phyloP scores from a whole-genome alignment of 2,888 invertebrate species.

The Dicyrtomina minuta region DNA sequence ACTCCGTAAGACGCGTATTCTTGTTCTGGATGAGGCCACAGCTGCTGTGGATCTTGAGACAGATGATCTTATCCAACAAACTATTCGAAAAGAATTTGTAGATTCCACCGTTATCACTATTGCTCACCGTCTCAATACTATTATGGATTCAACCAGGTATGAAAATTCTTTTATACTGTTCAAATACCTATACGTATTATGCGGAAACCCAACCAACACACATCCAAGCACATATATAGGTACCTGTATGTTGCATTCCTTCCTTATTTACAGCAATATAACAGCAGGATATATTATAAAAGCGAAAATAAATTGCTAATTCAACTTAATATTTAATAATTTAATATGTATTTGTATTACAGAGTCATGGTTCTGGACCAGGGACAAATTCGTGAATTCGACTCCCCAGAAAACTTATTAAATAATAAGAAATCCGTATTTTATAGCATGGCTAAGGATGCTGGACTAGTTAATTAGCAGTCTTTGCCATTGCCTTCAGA shows the following conservation, averaged over 20 bases:
- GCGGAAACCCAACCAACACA: no score
- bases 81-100: conserved; percentile 81
- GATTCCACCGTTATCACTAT: conserved; percentile 88
- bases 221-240: no score
- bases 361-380: conserved; percentile 58
- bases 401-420: conserved; percentile 56
- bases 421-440: conserved; percentile 57
- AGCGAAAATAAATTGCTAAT: background rate
- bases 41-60: conserved; percentile 70
- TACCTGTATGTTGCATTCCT: no score
- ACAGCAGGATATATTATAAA: no score
- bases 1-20: conserved; percentile 79
- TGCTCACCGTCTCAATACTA: no score
- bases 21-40: conserved; percentile 80
- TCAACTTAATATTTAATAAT: background rate
- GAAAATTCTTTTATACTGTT: background rate
- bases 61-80: conserved; percentile 65
- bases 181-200: no score
- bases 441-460: conserved; percentile 60
- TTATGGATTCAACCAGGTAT: conserved; percentile 75
- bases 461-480: conserved; percentile 55
- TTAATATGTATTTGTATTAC: background rate
- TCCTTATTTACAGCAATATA: no score
- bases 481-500: no score
- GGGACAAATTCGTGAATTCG: conserved; percentile 58